Percentiles rank a stretch among this genome's conserved stretches.
Evolutionary conservation across 1,140 invertebrate species (phyloP).

Genomic region (Apis laboriosa): DNA sequence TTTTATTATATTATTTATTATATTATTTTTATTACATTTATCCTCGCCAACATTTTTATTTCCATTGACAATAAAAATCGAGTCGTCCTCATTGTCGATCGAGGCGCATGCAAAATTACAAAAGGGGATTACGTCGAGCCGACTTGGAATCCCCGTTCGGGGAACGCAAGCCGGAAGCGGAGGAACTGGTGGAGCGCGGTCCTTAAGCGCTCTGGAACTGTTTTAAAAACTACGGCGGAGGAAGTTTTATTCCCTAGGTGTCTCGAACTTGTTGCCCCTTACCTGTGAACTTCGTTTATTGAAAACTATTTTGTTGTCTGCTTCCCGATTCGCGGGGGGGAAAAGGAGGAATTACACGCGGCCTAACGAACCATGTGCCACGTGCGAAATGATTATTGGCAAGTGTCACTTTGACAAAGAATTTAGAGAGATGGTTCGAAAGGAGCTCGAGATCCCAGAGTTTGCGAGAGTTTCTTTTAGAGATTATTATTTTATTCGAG

Average conservation of each 20-base stretch:
- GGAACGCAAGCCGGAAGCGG: no score
- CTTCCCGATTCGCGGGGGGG: conserved; percentile 50
- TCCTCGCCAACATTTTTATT: no score
- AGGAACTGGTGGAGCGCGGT: conserved; percentile 32
- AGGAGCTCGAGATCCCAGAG: no score
- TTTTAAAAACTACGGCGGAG: conserved; percentile 60
- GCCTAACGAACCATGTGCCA: conserved; percentile 35
- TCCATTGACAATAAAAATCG: no score
- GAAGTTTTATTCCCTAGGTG: conserved; percentile 62
- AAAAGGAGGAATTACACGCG: conserved; percentile 51
- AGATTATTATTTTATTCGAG: no score
- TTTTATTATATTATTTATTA: no score
- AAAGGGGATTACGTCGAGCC: conserved; percentile 32
- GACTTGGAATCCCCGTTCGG: conserved; percentile 1
- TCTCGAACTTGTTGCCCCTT: conserved; percentile 46
- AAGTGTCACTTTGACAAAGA: neutral
- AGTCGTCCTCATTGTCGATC: no score
- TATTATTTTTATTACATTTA: no score
- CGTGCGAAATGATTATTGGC: neutral
- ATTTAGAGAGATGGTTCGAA: neutral
- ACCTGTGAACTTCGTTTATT: conserved; percentile 61
- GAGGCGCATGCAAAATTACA: conserved; percentile 34
- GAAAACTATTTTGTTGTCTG: conserved; percentile 62
- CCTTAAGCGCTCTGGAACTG: conserved; percentile 62
- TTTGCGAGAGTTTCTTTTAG: no score